phyloP scores from a whole-genome alignment of 2,113 vertebrate genomes.

The Cacatua alba region DNA sequence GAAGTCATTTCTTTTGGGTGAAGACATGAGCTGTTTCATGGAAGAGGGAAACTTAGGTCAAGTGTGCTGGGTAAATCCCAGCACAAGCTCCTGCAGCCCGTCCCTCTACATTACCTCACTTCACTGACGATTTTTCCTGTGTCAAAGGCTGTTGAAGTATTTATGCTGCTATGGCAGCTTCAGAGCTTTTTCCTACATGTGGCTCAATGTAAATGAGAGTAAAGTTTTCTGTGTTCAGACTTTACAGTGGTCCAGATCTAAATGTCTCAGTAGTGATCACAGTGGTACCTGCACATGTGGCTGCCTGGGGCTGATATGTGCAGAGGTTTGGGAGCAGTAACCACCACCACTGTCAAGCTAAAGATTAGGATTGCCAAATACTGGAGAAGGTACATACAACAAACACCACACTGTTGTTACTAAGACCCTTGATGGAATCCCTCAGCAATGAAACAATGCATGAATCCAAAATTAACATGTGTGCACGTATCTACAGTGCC shows the following conservation, averaged over 20 bases:
- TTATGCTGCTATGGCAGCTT: background rate
- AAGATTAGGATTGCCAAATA: background rate
- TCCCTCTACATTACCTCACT: background rate
- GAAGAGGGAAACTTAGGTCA: background rate
- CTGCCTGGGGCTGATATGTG: background rate
- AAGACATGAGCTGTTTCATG: background rate
- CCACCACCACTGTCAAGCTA: background rate
- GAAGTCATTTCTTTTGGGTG: background rate
- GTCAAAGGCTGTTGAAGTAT: background rate
- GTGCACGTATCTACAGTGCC: background rate
- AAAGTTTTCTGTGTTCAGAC: background rate
- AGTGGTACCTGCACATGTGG: rapidly evolving
- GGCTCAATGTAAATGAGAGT: background rate
- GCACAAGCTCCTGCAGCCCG: background rate
- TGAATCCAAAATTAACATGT: background rate
- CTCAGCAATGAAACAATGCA: background rate
- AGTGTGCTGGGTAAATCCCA: background rate
- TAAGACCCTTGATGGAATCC: background rate
- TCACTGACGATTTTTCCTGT: background rate
- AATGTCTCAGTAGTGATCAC: background rate
- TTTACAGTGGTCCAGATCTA: background rate
- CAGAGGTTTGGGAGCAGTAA: background rate
- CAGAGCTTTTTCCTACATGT: background rate
- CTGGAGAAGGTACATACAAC: background rate
- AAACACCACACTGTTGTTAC: background rate